phyloP scores from a whole-genome alignment of 2,797 vertebrate species.

The Pagetopsis macropterus region DNA sequence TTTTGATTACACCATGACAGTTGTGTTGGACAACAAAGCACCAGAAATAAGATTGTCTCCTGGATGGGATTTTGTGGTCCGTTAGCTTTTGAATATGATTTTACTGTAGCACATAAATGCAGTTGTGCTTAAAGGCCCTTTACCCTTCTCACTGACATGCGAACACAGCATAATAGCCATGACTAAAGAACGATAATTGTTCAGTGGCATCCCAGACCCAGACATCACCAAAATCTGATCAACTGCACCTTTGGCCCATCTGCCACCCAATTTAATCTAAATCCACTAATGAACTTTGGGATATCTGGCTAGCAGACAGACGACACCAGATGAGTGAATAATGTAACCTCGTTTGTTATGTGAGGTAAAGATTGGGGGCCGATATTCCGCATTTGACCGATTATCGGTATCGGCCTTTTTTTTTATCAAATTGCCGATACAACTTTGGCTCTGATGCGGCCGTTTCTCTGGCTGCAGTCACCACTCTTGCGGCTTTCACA shows the following conservation, averaged over 20 bases:
- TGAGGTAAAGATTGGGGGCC: conserved; percentile 48
- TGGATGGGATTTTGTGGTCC: background rate
- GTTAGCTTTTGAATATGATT: conserved; percentile 6
- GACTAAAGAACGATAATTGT: conserved; percentile 41
- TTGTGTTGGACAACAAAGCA: conserved; percentile 22
- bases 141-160: conserved; percentile 14
- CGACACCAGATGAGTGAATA: conserved; percentile 34
- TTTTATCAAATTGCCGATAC: too few species aligned
- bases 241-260: conserved; percentile 54
- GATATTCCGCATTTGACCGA: too few species aligned
- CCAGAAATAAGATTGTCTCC: background rate
- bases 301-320: conserved; percentile 39
- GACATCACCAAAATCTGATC: conserved; percentile 58
- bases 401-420: too few species aligned
- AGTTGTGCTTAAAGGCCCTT: conserved; percentile 2
- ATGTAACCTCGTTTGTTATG: conserved; percentile 35
- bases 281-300: conserved; percentile 62
- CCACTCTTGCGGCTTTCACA: too few species aligned
- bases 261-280: conserved; percentile 59
- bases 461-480: too few species aligned
- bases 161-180: conserved; percentile 17
- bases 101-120: background rate
- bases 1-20: conserved; percentile 20
- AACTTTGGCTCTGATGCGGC: too few species aligned
- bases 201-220: conserved; percentile 52